Percentiles rank a stretch among this genome's conserved stretches.
Conservation (phyloP, 2,113 vertebrate genomes). For the Hymenochirus boettgeri region DNA sequence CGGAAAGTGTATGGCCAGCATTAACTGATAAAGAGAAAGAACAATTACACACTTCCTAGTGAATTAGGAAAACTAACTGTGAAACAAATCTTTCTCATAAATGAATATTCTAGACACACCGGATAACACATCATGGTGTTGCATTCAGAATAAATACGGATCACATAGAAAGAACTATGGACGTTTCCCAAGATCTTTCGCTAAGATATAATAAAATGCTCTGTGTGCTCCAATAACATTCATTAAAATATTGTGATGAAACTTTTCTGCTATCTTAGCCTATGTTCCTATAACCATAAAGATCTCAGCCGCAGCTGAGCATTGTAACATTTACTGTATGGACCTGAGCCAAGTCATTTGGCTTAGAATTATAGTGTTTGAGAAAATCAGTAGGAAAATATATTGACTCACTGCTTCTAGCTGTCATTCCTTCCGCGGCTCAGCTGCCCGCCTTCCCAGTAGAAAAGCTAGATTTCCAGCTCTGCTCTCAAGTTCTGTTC, state of each 20-base stretch:
- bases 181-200: too few species aligned
- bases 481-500: neutral
- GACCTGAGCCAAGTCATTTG: slow-evolving; percentile 35
- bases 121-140: too few species aligned
- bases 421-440: slow-evolving; percentile 2
- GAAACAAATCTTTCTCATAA: too few species aligned
- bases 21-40: too few species aligned
- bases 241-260: slow-evolving; percentile 1
- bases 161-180: too few species aligned
- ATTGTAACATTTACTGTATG: slow-evolving; percentile 18
- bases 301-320: slow-evolving; percentile 27
- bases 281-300: slow-evolving; percentile 23
- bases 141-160: too few species aligned
- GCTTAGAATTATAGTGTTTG: slow-evolving; percentile 19
- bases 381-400: slow-evolving; percentile 31
- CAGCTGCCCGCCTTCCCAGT: neutral
- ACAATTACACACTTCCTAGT: too few species aligned
- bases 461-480: neutral
- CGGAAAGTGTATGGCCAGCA: too few species aligned
- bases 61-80: too few species aligned
- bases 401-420: slow-evolving; percentile 12
- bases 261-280: slow-evolving; percentile 14
- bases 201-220: too few species aligned
- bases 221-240: neutral
- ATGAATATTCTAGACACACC: too few species aligned